Evolutionary conservation across 2,113 vertebrate species (phyloP).

Genomic region (Spea multiplicata): DNA sequence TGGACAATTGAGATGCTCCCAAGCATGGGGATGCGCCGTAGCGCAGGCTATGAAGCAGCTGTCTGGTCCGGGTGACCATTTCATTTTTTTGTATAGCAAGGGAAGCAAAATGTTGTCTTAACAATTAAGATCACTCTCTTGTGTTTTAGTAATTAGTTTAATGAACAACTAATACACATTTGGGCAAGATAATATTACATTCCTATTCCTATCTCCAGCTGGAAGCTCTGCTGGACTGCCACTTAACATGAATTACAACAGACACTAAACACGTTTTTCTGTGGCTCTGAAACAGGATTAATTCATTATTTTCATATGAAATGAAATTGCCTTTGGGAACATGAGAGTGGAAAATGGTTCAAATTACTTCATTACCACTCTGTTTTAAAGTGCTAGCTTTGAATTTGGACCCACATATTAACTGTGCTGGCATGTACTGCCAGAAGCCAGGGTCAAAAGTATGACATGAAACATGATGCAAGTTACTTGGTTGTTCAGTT

Average conservation of each 20-base stretch:
- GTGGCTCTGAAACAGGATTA: slow-evolving; percentile 66
- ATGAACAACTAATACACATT: slow-evolving; percentile 49
- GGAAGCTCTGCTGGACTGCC: slow-evolving; percentile 48
- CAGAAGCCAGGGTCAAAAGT: slow-evolving; percentile 68
- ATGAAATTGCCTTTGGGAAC: slow-evolving; percentile 70
- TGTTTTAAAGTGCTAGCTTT: slow-evolving; percentile 75
- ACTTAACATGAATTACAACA: slow-evolving; percentile 55
- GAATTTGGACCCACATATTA: slow-evolving; percentile 69
- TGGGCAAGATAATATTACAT: slow-evolving; percentile 46
- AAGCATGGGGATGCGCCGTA: too few species aligned
- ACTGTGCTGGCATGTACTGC: slow-evolving; percentile 67
- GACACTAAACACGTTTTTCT: slow-evolving; percentile 52
- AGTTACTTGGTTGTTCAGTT: background rate
- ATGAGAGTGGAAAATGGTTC: slow-evolving; percentile 72
- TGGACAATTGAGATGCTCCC: too few species aligned
- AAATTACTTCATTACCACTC: slow-evolving; percentile 75
- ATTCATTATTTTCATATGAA: slow-evolving; percentile 76
- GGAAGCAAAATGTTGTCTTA: slow-evolving; percentile 44
- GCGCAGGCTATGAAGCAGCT: too few species aligned
- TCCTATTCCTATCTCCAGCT: slow-evolving; percentile 52
- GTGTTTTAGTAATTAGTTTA: slow-evolving; percentile 58
- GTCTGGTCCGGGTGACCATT: too few species aligned
- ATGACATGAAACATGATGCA: slow-evolving; percentile 55
- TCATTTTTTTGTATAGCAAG: background rate
- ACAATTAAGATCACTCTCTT: slow-evolving; percentile 56